Percentiles rank a stretch among this genome's conserved stretches.
These are phyloP conservation scores for Erebia aethiops DNA, from an alignment of 2,888 invertebrate species.

Conservation along the genomic window DNA sequence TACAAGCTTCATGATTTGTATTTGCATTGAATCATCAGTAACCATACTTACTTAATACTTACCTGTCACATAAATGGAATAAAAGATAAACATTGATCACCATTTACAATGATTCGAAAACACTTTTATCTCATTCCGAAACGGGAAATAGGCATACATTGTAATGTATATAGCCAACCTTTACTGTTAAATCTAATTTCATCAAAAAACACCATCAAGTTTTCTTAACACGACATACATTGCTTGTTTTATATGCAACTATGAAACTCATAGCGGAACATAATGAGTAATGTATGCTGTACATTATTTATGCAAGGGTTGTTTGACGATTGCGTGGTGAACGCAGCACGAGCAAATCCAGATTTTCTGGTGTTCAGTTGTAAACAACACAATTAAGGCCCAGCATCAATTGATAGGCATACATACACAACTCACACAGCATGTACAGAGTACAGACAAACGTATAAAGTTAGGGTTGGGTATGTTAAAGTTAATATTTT, in stretches of 20 bases:
- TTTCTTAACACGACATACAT: neutral
- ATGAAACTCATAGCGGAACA: neutral
- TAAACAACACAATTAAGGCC: slow-evolving; percentile 67
- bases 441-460: slow-evolving; percentile 39
- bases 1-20: too few relatives aligned
- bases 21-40: too few relatives aligned
- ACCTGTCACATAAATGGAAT: neutral
- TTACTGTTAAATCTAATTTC: slow-evolving; percentile 3
- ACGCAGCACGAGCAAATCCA: slow-evolving; percentile 55
- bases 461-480: slow-evolving; percentile 22
- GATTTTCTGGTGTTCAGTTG: slow-evolving; percentile 49
- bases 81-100: neutral
- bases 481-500: neutral
- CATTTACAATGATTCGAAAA: neutral
- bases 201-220: slow-evolving; percentile 44
- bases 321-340: slow-evolving; percentile 1
- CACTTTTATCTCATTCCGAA: slow-evolving; percentile 44
- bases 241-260: neutral
- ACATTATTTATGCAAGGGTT: slow-evolving; percentile 20
- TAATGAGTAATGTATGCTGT: slow-evolving; percentile 33
- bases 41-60: too few relatives aligned
- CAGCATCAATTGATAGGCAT: slow-evolving; percentile 52
- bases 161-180: slow-evolving; percentile 51
- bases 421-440: slow-evolving; percentile 18
- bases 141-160: slow-evolving; percentile 59